A percentile compares a stretch with the other conserved stretches of the same genome.
These are phyloP conservation scores for Corythornis madagascariensis DNA, from an alignment of 2,113 vertebrate species.

Conservation along the genomic window DNA sequence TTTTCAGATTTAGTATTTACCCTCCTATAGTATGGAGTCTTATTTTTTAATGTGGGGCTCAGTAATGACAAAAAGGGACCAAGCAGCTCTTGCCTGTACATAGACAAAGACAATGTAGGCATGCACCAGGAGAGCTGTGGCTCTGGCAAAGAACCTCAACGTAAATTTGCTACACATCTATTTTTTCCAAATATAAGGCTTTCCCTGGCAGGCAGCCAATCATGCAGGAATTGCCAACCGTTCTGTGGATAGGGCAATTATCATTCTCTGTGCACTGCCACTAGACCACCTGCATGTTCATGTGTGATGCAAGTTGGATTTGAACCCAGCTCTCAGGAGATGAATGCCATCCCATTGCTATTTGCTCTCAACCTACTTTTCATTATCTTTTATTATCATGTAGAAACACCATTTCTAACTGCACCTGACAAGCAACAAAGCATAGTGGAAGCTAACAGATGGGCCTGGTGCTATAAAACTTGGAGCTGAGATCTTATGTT, in stretches of 20 bases:
- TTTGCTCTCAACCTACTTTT: background rate
- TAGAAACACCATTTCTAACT: background rate
- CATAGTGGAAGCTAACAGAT: background rate
- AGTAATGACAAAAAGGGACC: background rate
- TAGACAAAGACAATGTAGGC: background rate
- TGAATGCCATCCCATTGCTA: slow-evolving; percentile 20
- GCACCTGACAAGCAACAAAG: slow-evolving; percentile 10
- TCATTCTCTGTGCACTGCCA: slow-evolving; percentile 15
- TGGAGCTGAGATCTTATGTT: background rate
- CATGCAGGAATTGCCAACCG: slow-evolving; percentile 24
- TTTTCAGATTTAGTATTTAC: background rate
- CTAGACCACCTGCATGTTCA: slow-evolving; percentile 27
- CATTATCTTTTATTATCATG: background rate
- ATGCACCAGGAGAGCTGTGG: background rate
- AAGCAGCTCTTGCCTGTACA: background rate
- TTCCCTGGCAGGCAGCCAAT: slow-evolving; percentile 40
- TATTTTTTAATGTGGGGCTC: background rate
- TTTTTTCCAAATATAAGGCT: slow-evolving; percentile 42
- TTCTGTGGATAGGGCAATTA: slow-evolving; percentile 39
- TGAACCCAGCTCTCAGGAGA: background rate
- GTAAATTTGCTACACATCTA: slow-evolving; percentile 28
- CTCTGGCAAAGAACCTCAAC: slow-evolving; percentile 17
- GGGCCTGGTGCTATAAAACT: background rate
- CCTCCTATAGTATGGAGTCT: background rate
- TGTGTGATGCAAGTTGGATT: background rate